phyloP scores from a whole-genome alignment of 2,797 vertebrate genomes.

The Enteromius anoplus region DNA sequence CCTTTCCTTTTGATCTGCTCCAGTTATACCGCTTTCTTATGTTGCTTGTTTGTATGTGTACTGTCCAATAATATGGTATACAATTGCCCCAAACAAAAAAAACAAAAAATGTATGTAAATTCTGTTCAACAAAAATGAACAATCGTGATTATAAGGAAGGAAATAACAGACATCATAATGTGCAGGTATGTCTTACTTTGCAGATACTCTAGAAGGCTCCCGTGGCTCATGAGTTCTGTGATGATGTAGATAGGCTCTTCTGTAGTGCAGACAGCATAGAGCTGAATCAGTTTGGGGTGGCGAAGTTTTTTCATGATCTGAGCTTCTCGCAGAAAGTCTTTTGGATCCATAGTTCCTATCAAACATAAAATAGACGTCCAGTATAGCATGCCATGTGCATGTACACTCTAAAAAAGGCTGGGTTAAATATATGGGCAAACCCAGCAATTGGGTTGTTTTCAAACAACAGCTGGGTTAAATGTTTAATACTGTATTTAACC shows the following conservation, averaged over 20 bases:
- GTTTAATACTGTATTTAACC: no score
- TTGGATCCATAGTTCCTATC: conserved; percentile 89
- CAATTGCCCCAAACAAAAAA: not conserved
- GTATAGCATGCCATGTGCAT: conserved; percentile 48
- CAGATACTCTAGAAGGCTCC: conserved; percentile 91
- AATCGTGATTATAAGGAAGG: not conserved
- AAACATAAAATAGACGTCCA: conserved; percentile 53
- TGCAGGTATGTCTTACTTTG: conserved; percentile 80
- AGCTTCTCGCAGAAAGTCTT: conserved; percentile 93
- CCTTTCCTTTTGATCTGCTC: not conserved
- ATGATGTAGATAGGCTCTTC: conserved; percentile 97
- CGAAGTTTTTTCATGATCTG: conserved; percentile 94
- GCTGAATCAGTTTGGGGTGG: conserved; percentile 93
- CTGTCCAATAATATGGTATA: not conserved
- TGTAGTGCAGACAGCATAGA: conserved; percentile 94
- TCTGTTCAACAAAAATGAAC: not conserved
- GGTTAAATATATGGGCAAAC: no score
- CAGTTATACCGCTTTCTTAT: not conserved
- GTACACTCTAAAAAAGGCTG: not conserved
- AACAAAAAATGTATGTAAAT: not conserved
- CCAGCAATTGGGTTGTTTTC: no score
- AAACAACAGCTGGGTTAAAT: no score
- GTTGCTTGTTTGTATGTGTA: not conserved
- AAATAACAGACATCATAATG: not conserved
- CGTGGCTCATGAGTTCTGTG: conserved; percentile 94